These are phyloP conservation scores for Psilopsiagon aymara DNA, from an alignment of 2,113 vertebrate species.

Conservation along the genomic window DNA sequence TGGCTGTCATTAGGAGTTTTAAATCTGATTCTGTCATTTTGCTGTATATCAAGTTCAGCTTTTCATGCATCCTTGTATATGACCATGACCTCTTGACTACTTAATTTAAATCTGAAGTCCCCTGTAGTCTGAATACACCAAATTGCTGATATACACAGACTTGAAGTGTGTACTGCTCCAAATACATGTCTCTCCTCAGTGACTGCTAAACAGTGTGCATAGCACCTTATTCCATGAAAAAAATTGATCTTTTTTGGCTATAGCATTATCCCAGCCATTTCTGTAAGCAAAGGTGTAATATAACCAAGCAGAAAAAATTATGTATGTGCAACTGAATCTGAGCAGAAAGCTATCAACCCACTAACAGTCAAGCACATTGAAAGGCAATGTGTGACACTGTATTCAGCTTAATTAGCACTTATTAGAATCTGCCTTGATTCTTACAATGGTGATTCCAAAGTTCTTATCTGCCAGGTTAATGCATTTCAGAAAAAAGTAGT, in stretches of 20 bases:
- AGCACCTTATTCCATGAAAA: neutral
- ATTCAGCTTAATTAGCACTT: conserved; percentile 51
- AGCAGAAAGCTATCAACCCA: neutral
- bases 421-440: conserved; percentile 53
- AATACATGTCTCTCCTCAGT: neutral
- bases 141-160: neutral
- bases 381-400: neutral
- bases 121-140: neutral
- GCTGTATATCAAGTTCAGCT: neutral
- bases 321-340: neutral
- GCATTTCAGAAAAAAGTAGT: conserved; percentile 48
- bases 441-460: conserved; percentile 23
- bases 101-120: neutral
- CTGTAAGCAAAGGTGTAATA: neutral
- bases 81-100: neutral
- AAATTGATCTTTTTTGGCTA: neutral
- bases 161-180: neutral
- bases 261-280: neutral
- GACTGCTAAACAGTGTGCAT: neutral
- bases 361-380: neutral
- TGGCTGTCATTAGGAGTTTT: neutral
- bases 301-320: neutral
- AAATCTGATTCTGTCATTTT: neutral
- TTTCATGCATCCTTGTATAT: neutral
- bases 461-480: conserved; percentile 57